Percentiles rank a stretch among this genome's conserved stretches.
phyloP scores from a whole-genome alignment of 2,888 invertebrate species.

The Leptinotarsa juncta region DNA sequence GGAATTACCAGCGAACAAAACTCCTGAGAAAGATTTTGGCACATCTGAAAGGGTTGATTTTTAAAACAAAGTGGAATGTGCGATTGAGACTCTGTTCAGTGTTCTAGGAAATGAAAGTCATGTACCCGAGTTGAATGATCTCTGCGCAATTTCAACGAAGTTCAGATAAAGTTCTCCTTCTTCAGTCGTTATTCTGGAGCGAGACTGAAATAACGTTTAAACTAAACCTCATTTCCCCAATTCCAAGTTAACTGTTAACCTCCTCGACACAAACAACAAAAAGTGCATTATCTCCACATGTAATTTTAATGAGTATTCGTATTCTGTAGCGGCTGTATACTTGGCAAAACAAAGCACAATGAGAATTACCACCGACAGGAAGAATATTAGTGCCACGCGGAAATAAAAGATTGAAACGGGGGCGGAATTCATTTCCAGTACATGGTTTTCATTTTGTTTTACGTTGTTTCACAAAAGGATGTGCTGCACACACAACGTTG shows the following conservation, averaged over 20 bases:
- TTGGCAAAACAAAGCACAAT: constrained; percentile 46
- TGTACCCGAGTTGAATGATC: too few relatives aligned
- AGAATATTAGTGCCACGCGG: constrained; percentile 45
- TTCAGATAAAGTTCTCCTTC: background rate
- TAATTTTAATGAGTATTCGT: constrained; percentile 49
- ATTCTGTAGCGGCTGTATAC: constrained; percentile 39
- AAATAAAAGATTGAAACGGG: constrained; percentile 49
- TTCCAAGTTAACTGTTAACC: constrained; percentile 41
- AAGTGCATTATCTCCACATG: constrained; percentile 52
- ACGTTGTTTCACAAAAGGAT: constrained; percentile 18
- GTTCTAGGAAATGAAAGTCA: too few relatives aligned
- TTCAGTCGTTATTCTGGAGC: background rate
- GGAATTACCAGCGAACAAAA: too few relatives aligned
- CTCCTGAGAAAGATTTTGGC: too few relatives aligned
- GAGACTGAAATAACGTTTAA: constrained; percentile 10
- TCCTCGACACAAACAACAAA: constrained; percentile 46
- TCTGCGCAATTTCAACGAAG: background rate
- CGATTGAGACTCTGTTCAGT: too few relatives aligned
- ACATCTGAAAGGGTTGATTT: too few relatives aligned
- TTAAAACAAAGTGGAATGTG: too few relatives aligned
- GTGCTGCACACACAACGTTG: constrained; percentile 15
- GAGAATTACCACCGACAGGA: constrained; percentile 43
- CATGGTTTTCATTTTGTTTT: constrained; percentile 43
- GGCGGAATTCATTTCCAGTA: constrained; percentile 47
- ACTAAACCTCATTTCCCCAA: constrained; percentile 21